Evolutionary conservation across 2,113 vertebrate species (phyloP).

Genomic region (Campylomormyrus tamandua): DNA sequence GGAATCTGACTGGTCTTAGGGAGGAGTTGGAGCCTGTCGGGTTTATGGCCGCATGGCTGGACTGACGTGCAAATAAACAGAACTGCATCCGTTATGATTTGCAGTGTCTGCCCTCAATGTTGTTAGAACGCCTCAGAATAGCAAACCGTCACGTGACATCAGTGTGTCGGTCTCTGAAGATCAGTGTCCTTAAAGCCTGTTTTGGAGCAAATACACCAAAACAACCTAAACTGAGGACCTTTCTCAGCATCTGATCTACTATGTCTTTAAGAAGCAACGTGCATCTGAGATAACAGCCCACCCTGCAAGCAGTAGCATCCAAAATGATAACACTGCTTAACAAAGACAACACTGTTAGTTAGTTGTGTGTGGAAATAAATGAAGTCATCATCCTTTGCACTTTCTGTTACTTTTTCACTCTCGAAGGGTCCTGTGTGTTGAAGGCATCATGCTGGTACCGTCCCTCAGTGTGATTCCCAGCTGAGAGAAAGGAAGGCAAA

Average conservation of each 20-base stretch:
- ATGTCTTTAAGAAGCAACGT: slow-evolving; percentile 16
- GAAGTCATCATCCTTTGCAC: not conserved
- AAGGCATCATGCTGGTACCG: slow-evolving; percentile 3
- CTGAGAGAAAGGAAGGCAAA: not conserved
- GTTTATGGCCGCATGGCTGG: not conserved
- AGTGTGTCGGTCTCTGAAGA: not conserved
- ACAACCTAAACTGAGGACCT: not conserved
- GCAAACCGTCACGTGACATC: not conserved
- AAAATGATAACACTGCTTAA: not conserved
- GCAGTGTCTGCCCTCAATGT: not conserved
- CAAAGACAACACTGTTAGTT: not conserved
- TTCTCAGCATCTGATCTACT: not conserved
- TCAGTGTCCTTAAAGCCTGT: not conserved
- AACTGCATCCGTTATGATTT: not conserved
- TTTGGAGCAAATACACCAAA: not conserved
- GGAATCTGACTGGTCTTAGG: not conserved
- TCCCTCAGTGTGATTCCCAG: not conserved
- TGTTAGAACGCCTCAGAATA: not conserved
- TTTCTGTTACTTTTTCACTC: not conserved
- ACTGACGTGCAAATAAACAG: not conserved
- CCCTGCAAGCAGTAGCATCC: not conserved
- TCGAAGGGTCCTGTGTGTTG: not conserved
- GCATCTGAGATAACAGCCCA: not conserved
- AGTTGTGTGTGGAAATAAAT: not conserved
- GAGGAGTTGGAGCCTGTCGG: not conserved